These are phyloP conservation scores for Bos indicus DNA, from an alignment of 2,113 vertebrate genomes.

Conservation along the genomic window DNA sequence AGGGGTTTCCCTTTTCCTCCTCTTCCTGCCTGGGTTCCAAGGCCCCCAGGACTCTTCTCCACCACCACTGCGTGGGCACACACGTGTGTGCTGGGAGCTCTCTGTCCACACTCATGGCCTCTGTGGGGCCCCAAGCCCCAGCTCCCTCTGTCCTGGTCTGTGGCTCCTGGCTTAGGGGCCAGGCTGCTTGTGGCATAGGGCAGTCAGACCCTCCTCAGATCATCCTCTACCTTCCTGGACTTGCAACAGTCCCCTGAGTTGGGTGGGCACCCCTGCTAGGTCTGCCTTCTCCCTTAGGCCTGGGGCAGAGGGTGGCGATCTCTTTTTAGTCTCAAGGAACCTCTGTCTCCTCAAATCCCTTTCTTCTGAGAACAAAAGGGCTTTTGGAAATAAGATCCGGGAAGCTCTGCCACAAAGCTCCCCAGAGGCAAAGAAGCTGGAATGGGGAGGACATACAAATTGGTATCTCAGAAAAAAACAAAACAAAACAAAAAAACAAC, in stretches of 20 bases:
- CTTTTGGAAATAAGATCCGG: constrained; percentile 23
- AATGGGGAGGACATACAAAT: neutral
- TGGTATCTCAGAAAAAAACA: neutral
- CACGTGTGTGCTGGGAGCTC: neutral
- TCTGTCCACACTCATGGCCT: neutral
- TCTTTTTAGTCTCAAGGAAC: neutral
- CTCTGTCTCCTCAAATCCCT: neutral
- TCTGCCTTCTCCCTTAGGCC: neutral
- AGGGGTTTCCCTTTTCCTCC: neutral
- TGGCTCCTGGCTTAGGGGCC: neutral
- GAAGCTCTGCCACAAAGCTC: neutral
- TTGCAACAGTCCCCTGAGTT: no score
- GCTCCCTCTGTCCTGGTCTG: neutral
- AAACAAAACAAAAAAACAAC: neutral
- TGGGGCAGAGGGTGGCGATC: no score
- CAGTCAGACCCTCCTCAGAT: neutral
- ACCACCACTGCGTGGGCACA: neutral
- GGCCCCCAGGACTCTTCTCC: neutral
- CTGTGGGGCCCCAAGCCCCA: neutral
- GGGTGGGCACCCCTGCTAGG: neutral
- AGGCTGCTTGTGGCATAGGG: neutral
- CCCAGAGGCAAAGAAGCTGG: neutral
- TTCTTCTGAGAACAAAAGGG: constrained; percentile 13
- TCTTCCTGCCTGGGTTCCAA: neutral
- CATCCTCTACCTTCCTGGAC: neutral